Base-by-base conservation (phyloP, 1,140 invertebrate species). In the Idris sp. region DNA sequence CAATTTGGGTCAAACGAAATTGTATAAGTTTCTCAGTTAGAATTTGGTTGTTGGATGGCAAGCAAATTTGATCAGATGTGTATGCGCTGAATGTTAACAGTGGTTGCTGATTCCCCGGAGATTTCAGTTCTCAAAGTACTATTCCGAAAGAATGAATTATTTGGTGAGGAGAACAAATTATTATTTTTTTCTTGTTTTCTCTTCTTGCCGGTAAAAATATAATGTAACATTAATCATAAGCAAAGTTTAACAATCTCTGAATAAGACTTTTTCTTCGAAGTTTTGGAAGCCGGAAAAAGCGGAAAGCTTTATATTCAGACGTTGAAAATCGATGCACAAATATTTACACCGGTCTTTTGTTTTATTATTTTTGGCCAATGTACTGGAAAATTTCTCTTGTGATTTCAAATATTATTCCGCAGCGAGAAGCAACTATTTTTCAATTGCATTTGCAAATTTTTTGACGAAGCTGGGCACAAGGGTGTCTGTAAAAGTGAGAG, bases 281-380 rank as follows among this genome's bases (percentile, higher is more conserved):
- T 62, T 62, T 51, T 51, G 43, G 35, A 31, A 28, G 40, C 30
- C 26, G 28, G 36, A 51, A 62, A 62, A 62, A 62, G 22, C 7
- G 9, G 10, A n/a, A n/a, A 28, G 46, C 18, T 38, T 19, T 56
- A 56, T 48, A 48, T 46, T 65, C 25, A 9, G 18, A 9, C 40
- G 51, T 31, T 48, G 15, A 67, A 67, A 67, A 67, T 67, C 53
- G 64, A 58, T 68, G 43, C 11, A 10, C 43, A 58, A 58, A 51
- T 51, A 68, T 68, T 68, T 68, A 49, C 53, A 58, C 35, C 36
- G 26, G 31, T 31, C 48, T 19, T 68, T 58, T 58, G 41, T 67
- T 56, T 56, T 56, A 43, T 58, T 65, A 48, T 65, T 65, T 48
- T 30, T 18, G 28, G 11, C 41, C 51, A 67, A 67, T 67, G 62